Evolutionary conservation across 1,140 invertebrate species (phyloP).

Genomic region (Cydia amplana): DNA sequence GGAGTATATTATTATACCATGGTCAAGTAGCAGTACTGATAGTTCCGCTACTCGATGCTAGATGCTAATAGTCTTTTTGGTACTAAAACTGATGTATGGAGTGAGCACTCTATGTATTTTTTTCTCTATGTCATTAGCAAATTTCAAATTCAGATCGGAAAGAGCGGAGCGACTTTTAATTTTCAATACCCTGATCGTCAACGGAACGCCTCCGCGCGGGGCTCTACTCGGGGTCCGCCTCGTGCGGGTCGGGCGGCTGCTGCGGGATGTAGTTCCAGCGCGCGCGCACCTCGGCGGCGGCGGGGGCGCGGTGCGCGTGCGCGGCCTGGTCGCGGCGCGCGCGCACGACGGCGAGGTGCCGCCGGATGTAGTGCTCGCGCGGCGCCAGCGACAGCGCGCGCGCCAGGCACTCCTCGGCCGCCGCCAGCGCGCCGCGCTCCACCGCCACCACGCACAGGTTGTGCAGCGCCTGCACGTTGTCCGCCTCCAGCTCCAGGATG

Average conservation of each 20-base stretch:
- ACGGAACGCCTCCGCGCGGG: background rate
- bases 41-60: too few relatives aligned
- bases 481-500: slow-evolving; percentile 92
- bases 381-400: slow-evolving; percentile 90
- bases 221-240: slow-evolving; percentile 63
- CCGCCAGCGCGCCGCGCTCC: slow-evolving; percentile 90
- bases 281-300: slow-evolving; percentile 56
- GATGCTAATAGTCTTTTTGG: too few relatives aligned
- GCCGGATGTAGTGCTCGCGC: slow-evolving; percentile 93
- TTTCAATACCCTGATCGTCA: slow-evolving; percentile 44
- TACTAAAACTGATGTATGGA: too few relatives aligned
- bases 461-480: slow-evolving; percentile 96
- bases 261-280: slow-evolving; percentile 75
- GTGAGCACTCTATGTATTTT: too few relatives aligned
- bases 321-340: slow-evolving; percentile 74
- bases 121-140: slow-evolving; percentile 10
- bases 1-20: too few relatives aligned
- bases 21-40: too few relatives aligned
- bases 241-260: slow-evolving; percentile 71
- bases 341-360: slow-evolving; percentile 92
- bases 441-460: slow-evolving; percentile 98
- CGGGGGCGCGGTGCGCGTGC: slow-evolving; percentile 31
- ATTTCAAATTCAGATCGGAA: slow-evolving; percentile 13
- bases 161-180: background rate
- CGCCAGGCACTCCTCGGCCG: slow-evolving; percentile 91